Percentiles rank a stretch among this genome's conserved stretches.
These are phyloP conservation scores for Druon quercuslanigerum DNA, from an alignment of 1,140 invertebrate genomes.

Conservation along the genomic window DNA sequence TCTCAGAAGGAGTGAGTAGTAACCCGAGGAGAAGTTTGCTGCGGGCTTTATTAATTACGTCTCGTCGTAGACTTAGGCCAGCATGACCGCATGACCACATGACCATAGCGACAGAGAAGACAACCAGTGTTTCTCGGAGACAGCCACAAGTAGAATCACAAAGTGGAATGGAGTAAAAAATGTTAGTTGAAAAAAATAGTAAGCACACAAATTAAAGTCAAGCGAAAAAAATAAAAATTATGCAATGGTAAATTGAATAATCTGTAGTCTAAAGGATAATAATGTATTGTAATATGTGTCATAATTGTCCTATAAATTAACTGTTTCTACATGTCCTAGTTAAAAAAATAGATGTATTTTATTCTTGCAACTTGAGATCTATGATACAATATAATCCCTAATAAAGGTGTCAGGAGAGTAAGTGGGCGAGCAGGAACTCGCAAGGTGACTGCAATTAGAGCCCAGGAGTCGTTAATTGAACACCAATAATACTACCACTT, in stretches of 20 bases:
- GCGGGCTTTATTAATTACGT: constrained; percentile 20
- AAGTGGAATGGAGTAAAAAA: background rate
- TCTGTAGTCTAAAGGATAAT: no score
- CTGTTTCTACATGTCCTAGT: no score
- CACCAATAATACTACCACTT: constrained; percentile 34
- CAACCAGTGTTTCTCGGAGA: background rate
- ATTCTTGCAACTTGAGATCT: no score
- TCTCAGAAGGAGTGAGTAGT: background rate
- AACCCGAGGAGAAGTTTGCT: background rate
- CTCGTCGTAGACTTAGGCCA: constrained; percentile 3
- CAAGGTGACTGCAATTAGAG: constrained; percentile 50
- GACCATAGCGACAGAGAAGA: background rate
- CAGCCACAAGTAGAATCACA: background rate
- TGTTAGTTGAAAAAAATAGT: background rate
- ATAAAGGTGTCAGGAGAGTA: background rate
- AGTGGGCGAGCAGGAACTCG: background rate
- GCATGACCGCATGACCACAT: constrained; percentile 11
- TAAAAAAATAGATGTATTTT: no score
- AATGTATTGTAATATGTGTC: no score
- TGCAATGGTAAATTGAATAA: background rate
- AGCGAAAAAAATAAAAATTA: background rate
- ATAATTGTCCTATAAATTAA: no score
- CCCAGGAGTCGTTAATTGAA: constrained; percentile 44
- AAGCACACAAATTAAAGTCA: background rate
- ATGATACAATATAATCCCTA: constrained; percentile 6